Base-by-base conservation (phyloP, 2,113 vertebrate genomes). In the Catharus fuscescens region DNA sequence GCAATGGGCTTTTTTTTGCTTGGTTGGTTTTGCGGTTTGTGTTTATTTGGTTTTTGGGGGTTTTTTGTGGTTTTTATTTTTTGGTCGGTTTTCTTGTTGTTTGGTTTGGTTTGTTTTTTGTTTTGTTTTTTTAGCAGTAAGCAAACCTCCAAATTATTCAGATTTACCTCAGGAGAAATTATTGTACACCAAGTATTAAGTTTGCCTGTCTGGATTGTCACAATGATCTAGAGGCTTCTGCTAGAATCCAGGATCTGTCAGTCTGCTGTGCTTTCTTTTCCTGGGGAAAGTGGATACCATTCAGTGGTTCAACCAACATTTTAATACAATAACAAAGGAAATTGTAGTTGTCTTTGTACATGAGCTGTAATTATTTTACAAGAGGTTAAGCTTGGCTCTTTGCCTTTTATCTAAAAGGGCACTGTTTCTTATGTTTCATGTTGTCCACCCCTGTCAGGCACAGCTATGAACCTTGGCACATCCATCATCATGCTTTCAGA, bases 291-390 rank as follows among this genome's bases (percentile, higher is more conserved):
- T 40, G 42, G 42, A 31, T 64, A 42, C 13, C 25, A 12, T 59
- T 60, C n/a, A 31, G 77, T 21, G 80, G 29, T 74, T 95, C 91
- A 72, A 65, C 36, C 92, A 76, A 73, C 25, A 26, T 80, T 80
- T 94, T 57, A 84, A 42, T 77, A 40, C 6, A 7, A 54, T 19
- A 87, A 42, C 28, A 72, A 79, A 65, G 38, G 73, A 65, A 45
- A 70, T 34, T 90, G 34, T 52, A 60, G 12, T 23, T 87, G 18
- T 61, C 45, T 90, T 74, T 84, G 70, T 83, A 85, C 10, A 25
- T 18, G 40, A 92, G 48, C 50, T 70, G 25, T 90, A 80, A 88
- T 47, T 29, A 34, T 79, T 80, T 97, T 90, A 71, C 57, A 95
- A 71, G 84, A 92, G 31, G 25, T 83, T 70, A 54, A 93, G 28